phyloP scores from a whole-genome alignment of 1,140 invertebrate species.

The Hestina assimilis region DNA sequence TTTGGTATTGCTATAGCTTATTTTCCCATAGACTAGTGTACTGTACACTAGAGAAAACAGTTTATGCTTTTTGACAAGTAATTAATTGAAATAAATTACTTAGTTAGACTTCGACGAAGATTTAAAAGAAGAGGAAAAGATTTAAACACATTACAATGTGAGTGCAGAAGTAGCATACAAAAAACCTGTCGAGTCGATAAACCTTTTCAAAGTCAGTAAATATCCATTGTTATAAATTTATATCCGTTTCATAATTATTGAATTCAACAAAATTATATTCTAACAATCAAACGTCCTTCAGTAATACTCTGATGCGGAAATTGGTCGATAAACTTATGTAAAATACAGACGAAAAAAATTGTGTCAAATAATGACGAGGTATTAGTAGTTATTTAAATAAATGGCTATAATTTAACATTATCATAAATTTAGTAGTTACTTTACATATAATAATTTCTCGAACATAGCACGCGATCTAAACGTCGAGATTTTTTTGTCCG shows the following conservation, averaged over 20 bases:
- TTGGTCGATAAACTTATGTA: conserved; percentile 47
- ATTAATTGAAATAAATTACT: too few species aligned
- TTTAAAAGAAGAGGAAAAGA: too few species aligned
- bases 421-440: conserved; percentile 3
- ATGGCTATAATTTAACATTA: conserved; percentile 6
- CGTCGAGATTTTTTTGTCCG: too few species aligned
- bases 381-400: conserved; percentile 14
- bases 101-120: too few species aligned
- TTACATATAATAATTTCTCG: conserved; percentile 12
- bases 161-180: too few species aligned
- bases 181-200: too few species aligned
- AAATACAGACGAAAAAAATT: conserved; percentile 24
- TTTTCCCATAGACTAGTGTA: background rate
- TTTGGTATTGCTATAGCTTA: conserved; percentile 45
- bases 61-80: too few species aligned
- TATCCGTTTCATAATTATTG: conserved; percentile 17
- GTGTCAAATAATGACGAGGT: background rate
- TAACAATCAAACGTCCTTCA: conserved; percentile 28
- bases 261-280: conserved; percentile 14
- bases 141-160: too few species aligned
- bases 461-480: too few species aligned
- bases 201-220: too few species aligned
- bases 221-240: too few species aligned
- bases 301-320: conserved; percentile 54
- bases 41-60: background rate